Base-by-base conservation (phyloP, 2,113 vertebrate species). In the Tympanuchus pallidicinctus region DNA sequence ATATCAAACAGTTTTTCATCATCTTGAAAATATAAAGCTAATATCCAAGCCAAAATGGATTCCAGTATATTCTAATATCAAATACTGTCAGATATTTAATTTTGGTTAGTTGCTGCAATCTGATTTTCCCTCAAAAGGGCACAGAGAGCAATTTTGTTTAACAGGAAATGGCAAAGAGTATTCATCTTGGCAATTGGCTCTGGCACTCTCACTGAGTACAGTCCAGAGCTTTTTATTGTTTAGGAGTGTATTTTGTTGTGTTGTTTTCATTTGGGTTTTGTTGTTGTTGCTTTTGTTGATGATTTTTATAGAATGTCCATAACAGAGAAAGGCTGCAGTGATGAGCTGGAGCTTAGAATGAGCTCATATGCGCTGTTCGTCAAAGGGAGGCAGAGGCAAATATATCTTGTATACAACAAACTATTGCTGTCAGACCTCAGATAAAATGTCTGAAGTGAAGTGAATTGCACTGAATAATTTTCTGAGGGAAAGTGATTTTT, bases 391-490 rank as follows among this genome's bases (percentile, higher is more conserved):
- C 8, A 85, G 78, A 90, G 56, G 40, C 36, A 69, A 47, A 65
- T 72, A 75, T 88, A 28, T 82, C 65, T 80, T 85, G 32, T 36
- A 30, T 22, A 61, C 56, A 73, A 48, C 40, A 89, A 42, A 78
- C 50, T 89, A 30, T 40, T 8, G 6, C 48, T 77, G 42, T 79
- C 76, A 87, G 36, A 73, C 48, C 65, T 85, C 50, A 59, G 54
- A 45, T 82, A 67, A 79, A 88, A 73, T 47, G 52, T 75, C 50
- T 89, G 42, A 77, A 77, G 57, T 89, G 42, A 77, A 77, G 57
- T 4, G 91, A 76, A 85, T 85, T 90, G 61, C 63, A n/a, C n/a
- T n/a, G 76, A 95, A 89, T 87, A 82, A 86, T 92, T 86, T 95
- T 80, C 74, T 64, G 64, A 73, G 75, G 18, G 42, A 56, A 67